Evolutionary conservation across 2,888 invertebrate species (phyloP), one percentile per base, ranked within the genome.

Genomic region (Charanyca ferruginea): DNA sequence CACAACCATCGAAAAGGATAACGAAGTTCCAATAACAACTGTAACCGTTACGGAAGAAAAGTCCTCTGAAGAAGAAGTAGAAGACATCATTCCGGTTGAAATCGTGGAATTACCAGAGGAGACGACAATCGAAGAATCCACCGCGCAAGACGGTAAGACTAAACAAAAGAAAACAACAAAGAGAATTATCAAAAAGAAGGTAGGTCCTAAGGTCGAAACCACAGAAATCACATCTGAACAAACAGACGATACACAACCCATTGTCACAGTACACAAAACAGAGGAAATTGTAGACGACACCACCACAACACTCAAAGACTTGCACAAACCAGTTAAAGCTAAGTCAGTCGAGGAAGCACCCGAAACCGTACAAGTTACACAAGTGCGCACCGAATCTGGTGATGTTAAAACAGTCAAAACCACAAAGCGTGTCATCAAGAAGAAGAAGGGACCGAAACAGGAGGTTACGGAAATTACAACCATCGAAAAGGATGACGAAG

Each of bases 181-280:
- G 16, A 16, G 38, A 16, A 38, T 66, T n/a, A 47, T 81, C 52
- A 70, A 69, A 61, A 64, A 87, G 91, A 9, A 89, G 89, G 42
- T 81, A 91, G 91, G 93, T 78, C 90, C 92, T 18, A 86, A 88
- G 20, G 91, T 93, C 1, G 79, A 88, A 68, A 83, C 87, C 61
- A 89, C 66, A 69, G 85, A 28, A 87, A 88, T 55, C 86, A 86
- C 76, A 87, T 89, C 35, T 62, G 72, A 90, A 71, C 92, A 94
- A 81, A 94, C 94, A 83, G 92, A 93, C 66, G 92, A 93, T 44
- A 93, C 90, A 47, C 57, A 45, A n/a, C 44, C 52, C 22, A 52
- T 16, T 22, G 9, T 23, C 38, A 52, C 52, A 22, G 38, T 38
- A 38, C 22, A 52, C 35, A 52, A 22, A 22, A 47, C 62, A 20